Evolutionary conservation across 1,140 invertebrate species (phyloP).

Genomic region (Manduca sexta): DNA sequence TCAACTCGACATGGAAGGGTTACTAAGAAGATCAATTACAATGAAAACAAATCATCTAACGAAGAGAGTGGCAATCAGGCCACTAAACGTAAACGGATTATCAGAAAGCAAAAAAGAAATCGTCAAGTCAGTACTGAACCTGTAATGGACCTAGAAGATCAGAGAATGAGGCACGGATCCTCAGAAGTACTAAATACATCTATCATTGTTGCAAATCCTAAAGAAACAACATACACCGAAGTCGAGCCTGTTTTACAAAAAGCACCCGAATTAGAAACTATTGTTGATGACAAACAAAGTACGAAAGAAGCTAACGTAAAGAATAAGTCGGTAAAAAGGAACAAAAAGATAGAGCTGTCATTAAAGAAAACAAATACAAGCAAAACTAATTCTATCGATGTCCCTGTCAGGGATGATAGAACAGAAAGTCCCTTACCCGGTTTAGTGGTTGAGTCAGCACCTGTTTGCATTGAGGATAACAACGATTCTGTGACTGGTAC

Average conservation of each 20-base stretch:
- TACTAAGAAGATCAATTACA: constrained; percentile 18
- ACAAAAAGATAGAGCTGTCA: constrained; percentile 2
- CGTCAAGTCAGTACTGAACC: constrained; percentile 15
- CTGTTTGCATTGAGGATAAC: constrained; percentile 8
- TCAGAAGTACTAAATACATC: constrained; percentile 39
- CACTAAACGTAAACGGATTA: constrained; percentile 7
- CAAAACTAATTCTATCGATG: background rate
- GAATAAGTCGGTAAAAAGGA: constrained; percentile 17
- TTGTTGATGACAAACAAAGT: constrained; percentile 15
- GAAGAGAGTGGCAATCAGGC: constrained; percentile 9
- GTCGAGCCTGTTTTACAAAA: constrained; percentile 17
- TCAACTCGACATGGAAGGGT: constrained; percentile 2
- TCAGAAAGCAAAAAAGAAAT: constrained; percentile 6
- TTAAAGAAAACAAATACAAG: background rate
- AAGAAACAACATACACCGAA: background rate
- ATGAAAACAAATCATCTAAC: constrained; percentile 11
- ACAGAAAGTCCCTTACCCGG: constrained; percentile 44
- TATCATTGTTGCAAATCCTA: constrained; percentile 19
- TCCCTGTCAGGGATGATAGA: constrained; percentile 14
- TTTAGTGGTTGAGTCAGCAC: constrained; percentile 35
- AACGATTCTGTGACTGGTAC: constrained; percentile 25
- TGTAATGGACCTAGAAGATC: constrained; percentile 28
- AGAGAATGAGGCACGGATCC: constrained; percentile 35
- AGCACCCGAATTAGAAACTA: constrained; percentile 36
- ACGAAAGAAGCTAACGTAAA: constrained; percentile 3